phyloP scores from a whole-genome alignment of 35 echinoderm and acorn worm genomes.

The Acanthaster planci region DNA sequence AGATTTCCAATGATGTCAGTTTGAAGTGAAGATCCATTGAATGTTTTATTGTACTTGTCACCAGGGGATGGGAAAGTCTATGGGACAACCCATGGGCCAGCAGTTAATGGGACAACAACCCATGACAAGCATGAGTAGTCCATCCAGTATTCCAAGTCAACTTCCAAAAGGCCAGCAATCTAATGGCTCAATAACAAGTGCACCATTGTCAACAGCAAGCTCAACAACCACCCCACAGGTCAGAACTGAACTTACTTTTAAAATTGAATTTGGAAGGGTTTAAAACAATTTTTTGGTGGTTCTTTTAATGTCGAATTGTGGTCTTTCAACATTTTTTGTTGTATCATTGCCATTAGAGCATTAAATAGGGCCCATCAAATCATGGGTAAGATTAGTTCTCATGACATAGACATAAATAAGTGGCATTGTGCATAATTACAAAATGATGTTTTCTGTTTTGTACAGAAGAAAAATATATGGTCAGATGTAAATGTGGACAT shows the following conservation, averaged over 20 bases:
- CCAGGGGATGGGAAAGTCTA: neutral
- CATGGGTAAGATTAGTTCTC: too few species aligned
- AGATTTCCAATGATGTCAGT: too few species aligned
- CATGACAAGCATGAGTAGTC: neutral
- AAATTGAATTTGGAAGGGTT: too few species aligned
- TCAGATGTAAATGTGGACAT: slow-evolving; percentile 84
- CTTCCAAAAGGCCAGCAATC: neutral
- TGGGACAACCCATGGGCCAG: slow-evolving; percentile 3
- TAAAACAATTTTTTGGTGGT: too few species aligned
- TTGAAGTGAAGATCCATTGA: too few species aligned
- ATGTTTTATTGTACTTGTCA: too few species aligned
- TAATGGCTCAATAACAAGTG: neutral
- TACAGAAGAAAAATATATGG: slow-evolving; percentile 82
- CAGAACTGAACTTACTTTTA: neutral
- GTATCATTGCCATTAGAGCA: too few species aligned
- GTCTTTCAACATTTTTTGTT: too few species aligned
- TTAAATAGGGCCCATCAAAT: too few species aligned
- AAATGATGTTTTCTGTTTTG: neutral
- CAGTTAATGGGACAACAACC: neutral
- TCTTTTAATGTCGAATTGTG: too few species aligned
- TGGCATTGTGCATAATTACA: too few species aligned
- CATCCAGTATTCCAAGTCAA: neutral
- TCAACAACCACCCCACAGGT: neutral
- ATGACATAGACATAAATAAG: too few species aligned
- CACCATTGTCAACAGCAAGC: neutral